A percentile compares a stretch with the other conserved stretches of the same genome.
Conservation (phyloP, 2,888 invertebrate species). For the Macrosiphum euphorbiae region DNA sequence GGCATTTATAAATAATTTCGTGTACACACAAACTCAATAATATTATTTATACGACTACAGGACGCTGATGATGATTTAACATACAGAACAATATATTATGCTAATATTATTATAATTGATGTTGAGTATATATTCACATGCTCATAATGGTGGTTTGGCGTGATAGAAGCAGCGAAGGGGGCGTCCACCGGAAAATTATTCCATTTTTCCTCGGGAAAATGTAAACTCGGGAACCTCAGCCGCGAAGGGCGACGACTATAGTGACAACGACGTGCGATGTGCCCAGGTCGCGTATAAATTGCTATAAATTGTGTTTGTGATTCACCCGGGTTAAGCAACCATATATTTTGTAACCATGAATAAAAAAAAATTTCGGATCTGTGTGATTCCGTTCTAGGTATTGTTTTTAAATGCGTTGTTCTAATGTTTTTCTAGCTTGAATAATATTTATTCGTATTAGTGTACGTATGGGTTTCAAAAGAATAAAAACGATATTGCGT, state of each 20-base stretch:
- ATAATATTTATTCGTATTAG: neutral
- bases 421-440: neutral
- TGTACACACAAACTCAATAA: neutral
- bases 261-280: neutral
- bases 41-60: neutral
- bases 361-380: neutral
- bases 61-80: neutral
- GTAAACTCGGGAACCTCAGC: neutral
- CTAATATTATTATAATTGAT: neutral
- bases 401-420: neutral
- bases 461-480: neutral
- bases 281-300: neutral
- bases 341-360: neutral
- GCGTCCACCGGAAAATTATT: neutral
- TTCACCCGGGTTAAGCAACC: neutral
- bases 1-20: neutral
- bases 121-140: neutral
- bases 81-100: neutral
- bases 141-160: neutral
- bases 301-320: neutral
- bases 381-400: neutral
- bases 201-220: neutral
- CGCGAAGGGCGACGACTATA: neutral
- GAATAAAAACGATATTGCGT: neutral
- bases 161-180: neutral